Base-by-base conservation (phyloP, 2,113 vertebrate genomes). In the Balaeniceps rex region DNA sequence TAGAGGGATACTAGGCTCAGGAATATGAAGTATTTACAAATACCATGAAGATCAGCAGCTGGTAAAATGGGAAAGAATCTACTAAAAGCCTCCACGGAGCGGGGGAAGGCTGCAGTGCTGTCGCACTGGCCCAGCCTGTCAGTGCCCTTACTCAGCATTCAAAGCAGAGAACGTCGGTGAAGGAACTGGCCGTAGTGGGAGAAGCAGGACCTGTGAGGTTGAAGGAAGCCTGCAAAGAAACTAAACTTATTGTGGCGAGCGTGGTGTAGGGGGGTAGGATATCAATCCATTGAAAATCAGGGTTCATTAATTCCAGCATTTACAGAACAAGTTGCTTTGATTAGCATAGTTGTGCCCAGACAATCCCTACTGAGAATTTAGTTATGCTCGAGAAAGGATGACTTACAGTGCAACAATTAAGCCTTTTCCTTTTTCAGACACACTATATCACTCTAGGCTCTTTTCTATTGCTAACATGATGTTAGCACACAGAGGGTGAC, bases 111-210 rank as follows among this genome's bases (percentile, higher is more conserved):
- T 61, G 9, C 25, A 87, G 28, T 25, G 12, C 22, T 36, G 14
- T 40, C 1, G 0, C 25, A 24, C 15, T 55, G 57, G 23, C 16
- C 19, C n/a, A 68, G 21, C 6, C 19, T 33, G 6, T 33, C 22
- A n/a, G 19, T 2, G 4, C 22, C 17, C 36, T 52, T 31, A 25
- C 7, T 64, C 21, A 77, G 7, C 7, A 44, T 88, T 74, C 40
- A 58, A 4, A 1, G 3, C 17, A 42, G 31, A 49, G 10, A 7
- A 63, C 7, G 7, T 0, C 0, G 7, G 28, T 1, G 1, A 72
- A 78, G 13, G 28, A 78, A 49, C 11, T 5, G 19, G 12, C 10
- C 1, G 0, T 18, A 33, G 14, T 3, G 0, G 31, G 42, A 87
- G 55, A 84, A 66, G 9, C 11, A 71, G 51, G 40, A 71, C 7